A percentile compares a stretch with the other conserved stretches of the same genome.
phyloP scores from a whole-genome alignment of 2,797 vertebrate genomes.

The Oophaga sylvatica region DNA sequence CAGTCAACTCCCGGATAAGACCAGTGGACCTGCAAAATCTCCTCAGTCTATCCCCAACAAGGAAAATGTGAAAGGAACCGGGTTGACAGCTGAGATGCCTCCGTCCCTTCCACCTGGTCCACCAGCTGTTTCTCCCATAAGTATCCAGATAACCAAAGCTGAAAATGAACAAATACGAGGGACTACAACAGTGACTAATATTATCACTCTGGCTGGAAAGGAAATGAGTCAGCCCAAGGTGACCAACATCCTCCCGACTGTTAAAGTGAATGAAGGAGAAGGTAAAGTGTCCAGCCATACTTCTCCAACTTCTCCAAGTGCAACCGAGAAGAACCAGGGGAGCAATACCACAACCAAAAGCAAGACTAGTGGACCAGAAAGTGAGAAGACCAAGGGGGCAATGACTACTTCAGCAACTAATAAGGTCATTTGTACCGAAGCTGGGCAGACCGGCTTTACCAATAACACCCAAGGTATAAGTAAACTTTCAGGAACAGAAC shows the following conservation, averaged over 20 bases:
- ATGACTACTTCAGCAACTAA: not conserved
- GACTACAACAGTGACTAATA: not conserved
- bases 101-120: not conserved
- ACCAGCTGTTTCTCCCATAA: constrained; percentile 16
- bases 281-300: not conserved
- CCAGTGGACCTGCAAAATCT: constrained; percentile 13
- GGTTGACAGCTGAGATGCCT: not conserved
- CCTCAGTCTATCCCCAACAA: not conserved
- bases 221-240: not conserved
- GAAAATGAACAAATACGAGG: constrained; percentile 21
- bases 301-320: not conserved
- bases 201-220: not conserved
- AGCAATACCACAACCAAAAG: not conserved
- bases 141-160: constrained; percentile 40
- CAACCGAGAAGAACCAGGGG: not conserved
- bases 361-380: not conserved
- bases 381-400: constrained; percentile 22
- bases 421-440: not conserved
- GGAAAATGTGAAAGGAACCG: constrained; percentile 4
- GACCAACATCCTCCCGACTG: constrained; percentile 7
- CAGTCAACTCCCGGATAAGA: not conserved
- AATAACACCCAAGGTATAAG: not conserved
- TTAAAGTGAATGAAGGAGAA: constrained; percentile 13
- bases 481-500: constrained; percentile 5
- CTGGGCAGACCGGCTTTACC: not conserved